These are phyloP conservation scores for Euthynnus affinis DNA, from an alignment of 2,797 vertebrate species.

Conservation along the genomic window DNA sequence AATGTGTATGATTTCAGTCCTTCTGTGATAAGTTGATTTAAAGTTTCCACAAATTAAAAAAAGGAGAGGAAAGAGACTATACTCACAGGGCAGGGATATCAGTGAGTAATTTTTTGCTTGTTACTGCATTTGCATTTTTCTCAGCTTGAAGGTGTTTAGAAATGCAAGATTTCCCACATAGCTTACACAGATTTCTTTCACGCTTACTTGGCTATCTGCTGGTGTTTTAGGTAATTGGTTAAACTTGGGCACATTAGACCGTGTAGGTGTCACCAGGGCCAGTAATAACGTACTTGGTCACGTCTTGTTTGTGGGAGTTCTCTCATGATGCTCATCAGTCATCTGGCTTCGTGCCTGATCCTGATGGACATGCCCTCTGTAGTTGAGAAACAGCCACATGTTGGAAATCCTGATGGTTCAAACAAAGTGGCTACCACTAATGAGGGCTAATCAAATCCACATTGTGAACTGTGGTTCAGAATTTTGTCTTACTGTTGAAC, in stretches of 20 bases:
- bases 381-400: neutral
- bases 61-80: neutral
- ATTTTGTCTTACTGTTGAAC: no score
- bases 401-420: neutral
- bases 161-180: slow-evolving; percentile 9
- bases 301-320: neutral
- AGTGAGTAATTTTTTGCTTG: neutral
- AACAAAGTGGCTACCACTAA: neutral
- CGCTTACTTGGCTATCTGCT: neutral
- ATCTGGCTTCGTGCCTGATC: neutral
- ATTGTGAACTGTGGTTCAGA: no score
- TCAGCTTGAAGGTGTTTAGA: neutral
- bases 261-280: neutral
- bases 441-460: neutral
- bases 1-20: neutral
- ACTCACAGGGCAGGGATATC: neutral
- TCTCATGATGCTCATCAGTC: slow-evolving; percentile 1
- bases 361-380: slow-evolving; percentile 1
- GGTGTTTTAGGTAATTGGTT: slow-evolving; percentile 1
- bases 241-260: neutral
- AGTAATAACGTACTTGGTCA: neutral
- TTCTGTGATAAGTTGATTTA: slow-evolving; percentile 1
- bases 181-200: slow-evolving; percentile 16
- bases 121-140: neutral
- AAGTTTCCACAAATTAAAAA: slow-evolving; percentile 31